Base-by-base conservation (phyloP, 1,140 invertebrate species). In the Drosophila ananassae region DNA sequence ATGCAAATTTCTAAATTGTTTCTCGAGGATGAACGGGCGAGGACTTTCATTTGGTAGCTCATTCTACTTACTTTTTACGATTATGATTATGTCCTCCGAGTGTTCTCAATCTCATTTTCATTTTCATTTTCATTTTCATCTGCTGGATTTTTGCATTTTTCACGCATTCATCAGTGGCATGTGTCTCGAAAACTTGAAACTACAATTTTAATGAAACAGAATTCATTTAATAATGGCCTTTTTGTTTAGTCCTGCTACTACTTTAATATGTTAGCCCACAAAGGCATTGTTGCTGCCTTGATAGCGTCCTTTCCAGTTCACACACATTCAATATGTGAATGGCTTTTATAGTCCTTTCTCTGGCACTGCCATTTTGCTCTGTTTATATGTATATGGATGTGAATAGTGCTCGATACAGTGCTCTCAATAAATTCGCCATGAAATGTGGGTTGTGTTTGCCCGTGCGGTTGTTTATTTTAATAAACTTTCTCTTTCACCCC, bases 31-130 rank as follows among this genome's bases (percentile, higher is more conserved):
- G 25, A 32, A 30, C 12, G 21, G 22, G 30, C 30, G 13, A 13
- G n/a, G 55, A 17, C 47, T 51, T 61, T 50, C 58, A 62, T 50
- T 73, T 77, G 56, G 17, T 37, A 53, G 48, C 46, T 55, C 60
- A 52, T 73, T 71, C 53, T 71, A 72, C 63, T 81, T 76, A 51
- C 66, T 68, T 73, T 79, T 84, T 79, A 80, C 71, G 77, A 85
- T 84, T 77, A 84, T 84, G 61, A 85, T 84, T 84, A 68, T 84
- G 77, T 79, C 64, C 44, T 58, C 50, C 12, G 41, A 39, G 72
- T 64, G 72, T 57, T 67, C 48, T 76, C 66, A 62, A 79, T 78
- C 59, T 62, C 63, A 68, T 58, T 69, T 55, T 62, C 52, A 71
- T 73, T 69, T 73, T 62, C 63, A 68, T 58, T 69, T 55, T 62